Base-by-base conservation (phyloP, 2,888 invertebrate genomes). In the Polyploca ridens region DNA sequence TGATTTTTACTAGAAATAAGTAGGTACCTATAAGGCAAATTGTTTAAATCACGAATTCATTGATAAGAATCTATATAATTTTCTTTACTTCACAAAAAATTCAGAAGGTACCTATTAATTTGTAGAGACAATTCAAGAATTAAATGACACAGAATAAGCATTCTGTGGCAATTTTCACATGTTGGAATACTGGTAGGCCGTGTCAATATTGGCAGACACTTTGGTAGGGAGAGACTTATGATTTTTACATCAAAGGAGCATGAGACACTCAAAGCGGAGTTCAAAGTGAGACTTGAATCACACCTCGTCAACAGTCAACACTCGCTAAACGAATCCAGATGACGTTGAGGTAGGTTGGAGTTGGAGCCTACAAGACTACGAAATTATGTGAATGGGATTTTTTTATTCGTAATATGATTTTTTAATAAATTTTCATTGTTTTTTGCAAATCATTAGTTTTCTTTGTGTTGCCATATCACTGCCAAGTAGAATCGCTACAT, bases 241-340 rank as follows among this genome's bases (percentile, higher is more conserved):
- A 88, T 85, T 92, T 90, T 89, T 85, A 91, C 88, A 93, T 93
- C 93, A 93, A 93, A 89, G 87, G 74, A 81, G 76, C 69, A 71
- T 78, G 78, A 63, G 70, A 70, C 63, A 65, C 67, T 78, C 81
- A 82, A 82, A 83, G 79, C 78, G 72, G 65, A 74, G 74, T 72
- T 71, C 70, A 76, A 75, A 80, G 73, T 66, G 69, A 77, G 76
- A 80, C 83, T 77, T 84, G 83, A 82, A 80, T 84, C 82, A 74
- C 84, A 83, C 83, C 76, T 78, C 77, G 62, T 82, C 81, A 84
- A 82, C 38, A 60, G 16, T 16, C 44, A 19, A 14, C 62, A 62
- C 62, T 41, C 19, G 41, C 14, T 62, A 62, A 62, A 62, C 41
- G 62, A n/a, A 62, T 41, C 27, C 62, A 44, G n/a, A 11, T 62